Evolutionary conservation across 2,888 invertebrate genomes (phyloP).

Genomic region (Lycia hirtaria): DNA sequence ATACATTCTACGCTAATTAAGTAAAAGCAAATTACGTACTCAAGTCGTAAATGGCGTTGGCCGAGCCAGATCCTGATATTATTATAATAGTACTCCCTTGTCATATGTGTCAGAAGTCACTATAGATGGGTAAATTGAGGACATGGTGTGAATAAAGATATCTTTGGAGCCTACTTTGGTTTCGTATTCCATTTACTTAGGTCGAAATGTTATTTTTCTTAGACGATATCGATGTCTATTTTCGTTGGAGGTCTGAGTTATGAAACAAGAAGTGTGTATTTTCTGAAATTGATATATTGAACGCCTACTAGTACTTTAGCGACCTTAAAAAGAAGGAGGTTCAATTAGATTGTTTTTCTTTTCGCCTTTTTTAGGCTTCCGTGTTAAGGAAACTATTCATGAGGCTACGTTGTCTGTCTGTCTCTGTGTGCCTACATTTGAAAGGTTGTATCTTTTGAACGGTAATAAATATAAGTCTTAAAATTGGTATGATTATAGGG

Average conservation of each 20-base stretch:
- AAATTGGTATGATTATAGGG: no score
- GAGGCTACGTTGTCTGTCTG: no score
- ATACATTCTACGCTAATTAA: not conserved
- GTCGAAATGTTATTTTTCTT: slow-evolving; percentile 15
- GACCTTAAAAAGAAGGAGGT: no score
- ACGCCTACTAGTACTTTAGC: no score
- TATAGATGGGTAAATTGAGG: slow-evolving; percentile 4
- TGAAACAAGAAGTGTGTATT: slow-evolving; percentile 1
- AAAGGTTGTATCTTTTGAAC: no score
- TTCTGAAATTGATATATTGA: not conserved
- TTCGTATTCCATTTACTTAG: slow-evolving; percentile 12
- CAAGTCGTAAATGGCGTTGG: not conserved
- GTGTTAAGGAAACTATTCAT: no score
- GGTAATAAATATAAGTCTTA: no score
- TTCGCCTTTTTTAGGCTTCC: no score
- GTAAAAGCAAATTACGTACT: not conserved
- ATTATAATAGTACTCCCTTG: not conserved
- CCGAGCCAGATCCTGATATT: not conserved
- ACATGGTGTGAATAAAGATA: slow-evolving; percentile 6
- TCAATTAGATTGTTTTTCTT: no score
- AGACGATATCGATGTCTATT: slow-evolving; percentile 2
- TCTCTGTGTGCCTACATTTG: no score
- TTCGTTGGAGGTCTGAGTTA: not conserved
- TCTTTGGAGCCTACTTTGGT: slow-evolving; percentile 9
- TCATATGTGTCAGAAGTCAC: slow-evolving; percentile 3